Conservation (phyloP, 2,113 vertebrate species). For the Silurus meridionalis region DNA sequence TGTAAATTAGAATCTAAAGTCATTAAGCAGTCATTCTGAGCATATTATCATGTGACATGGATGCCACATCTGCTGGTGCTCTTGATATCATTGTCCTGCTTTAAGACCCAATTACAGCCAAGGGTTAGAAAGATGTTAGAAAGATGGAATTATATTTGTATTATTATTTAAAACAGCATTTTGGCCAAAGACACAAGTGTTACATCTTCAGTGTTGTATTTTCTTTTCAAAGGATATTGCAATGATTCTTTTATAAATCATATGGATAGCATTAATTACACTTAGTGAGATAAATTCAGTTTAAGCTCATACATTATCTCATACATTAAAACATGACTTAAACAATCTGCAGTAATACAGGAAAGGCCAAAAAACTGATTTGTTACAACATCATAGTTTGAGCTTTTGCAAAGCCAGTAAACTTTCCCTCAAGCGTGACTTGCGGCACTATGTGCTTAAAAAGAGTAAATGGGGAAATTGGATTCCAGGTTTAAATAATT, state of each 20-base stretch:
- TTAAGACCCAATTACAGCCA: background rate
- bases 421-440: conserved; percentile 1
- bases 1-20: too few relatives aligned
- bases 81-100: background rate
- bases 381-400: background rate
- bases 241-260: background rate
- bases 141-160: background rate
- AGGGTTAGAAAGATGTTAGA: background rate
- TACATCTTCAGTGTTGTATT: background rate
- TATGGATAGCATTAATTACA: background rate
- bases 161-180: background rate
- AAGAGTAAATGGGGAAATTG: conserved; percentile 34
- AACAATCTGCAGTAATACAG: background rate
- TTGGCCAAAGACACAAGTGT: too few relatives aligned
- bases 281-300: background rate
- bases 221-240: background rate
- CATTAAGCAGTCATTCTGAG: too few relatives aligned
- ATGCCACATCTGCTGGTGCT: background rate
- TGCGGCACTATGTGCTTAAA: conserved; percentile 40
- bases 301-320: background rate
- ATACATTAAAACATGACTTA: background rate
- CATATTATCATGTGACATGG: too few relatives aligned
- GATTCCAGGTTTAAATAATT: conserved; percentile 52
- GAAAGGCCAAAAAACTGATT: background rate
- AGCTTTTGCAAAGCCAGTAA: background rate